These are phyloP conservation scores for Heterodera schachtii DNA, from an alignment of 1,140 invertebrate genomes.

Conservation along the genomic window DNA sequence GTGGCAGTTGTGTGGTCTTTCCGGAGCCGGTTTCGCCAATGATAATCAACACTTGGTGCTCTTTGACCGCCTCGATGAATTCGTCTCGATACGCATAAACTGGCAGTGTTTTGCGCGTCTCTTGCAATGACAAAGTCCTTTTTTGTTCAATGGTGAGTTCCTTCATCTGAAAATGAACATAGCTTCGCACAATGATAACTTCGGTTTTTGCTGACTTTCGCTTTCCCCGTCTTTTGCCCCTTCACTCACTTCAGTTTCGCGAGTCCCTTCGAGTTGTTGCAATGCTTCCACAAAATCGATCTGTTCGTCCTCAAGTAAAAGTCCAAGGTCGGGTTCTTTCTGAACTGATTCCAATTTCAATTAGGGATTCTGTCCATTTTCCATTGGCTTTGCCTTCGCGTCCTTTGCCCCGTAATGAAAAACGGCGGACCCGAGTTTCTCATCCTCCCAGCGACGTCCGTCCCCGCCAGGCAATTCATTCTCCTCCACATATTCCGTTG, in stretches of 20 bases:
- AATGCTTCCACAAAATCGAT: constrained; percentile 96
- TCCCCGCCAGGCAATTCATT: constrained; percentile 89
- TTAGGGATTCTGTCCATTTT: neutral
- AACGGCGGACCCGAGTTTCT: constrained; percentile 88
- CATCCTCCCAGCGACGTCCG: constrained; percentile 96
- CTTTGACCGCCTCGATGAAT: constrained; percentile 81
- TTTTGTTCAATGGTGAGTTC: constrained; percentile 63
- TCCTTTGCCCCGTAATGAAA: constrained; percentile 91
- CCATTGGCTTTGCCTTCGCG: constrained; percentile 69
- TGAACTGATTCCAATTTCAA: constrained; percentile 55
- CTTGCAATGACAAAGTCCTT: constrained; percentile 82
- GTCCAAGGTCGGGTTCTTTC: constrained; percentile 82
- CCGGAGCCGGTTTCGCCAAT: constrained; percentile 79
- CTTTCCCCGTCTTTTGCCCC: neutral
- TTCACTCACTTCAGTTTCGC: constrained; percentile 64
- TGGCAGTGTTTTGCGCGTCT: constrained; percentile 88
- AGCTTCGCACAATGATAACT: no score
- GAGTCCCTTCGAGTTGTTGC: constrained; percentile 79
- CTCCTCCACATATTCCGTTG: constrained; percentile 79
- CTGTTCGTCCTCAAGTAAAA: constrained; percentile 85
- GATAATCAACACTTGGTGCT: constrained; percentile 91
- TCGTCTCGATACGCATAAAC: constrained; percentile 89
- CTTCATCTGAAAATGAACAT: constrained; percentile 22
- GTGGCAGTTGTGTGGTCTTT: constrained; percentile 98
- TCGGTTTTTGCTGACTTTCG: no score